Percentiles rank a stretch among this genome's conserved stretches.
These are phyloP conservation scores for Podarcis raffonei DNA, from an alignment of 2,113 vertebrate genomes.

Conservation along the genomic window DNA sequence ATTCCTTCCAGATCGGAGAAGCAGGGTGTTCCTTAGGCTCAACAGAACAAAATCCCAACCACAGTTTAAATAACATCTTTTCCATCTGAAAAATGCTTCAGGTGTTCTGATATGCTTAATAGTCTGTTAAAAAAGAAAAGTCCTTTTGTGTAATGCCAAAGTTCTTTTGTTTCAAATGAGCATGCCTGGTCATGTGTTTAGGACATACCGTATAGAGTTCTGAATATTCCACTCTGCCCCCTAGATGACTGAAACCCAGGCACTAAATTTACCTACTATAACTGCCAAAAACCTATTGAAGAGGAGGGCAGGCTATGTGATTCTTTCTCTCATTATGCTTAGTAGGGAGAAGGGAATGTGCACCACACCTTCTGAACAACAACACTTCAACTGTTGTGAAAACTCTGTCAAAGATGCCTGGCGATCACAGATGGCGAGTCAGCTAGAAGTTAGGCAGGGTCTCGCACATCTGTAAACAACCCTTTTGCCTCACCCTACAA, in stretches of 20 bases:
- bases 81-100: not conserved
- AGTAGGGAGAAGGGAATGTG: not conserved
- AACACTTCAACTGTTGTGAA: fast-evolving
- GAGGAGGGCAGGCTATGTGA: not conserved
- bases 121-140: not conserved
- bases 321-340: fast-evolving
- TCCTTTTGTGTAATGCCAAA: not conserved
- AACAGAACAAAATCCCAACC: not conserved
- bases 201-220: not conserved
- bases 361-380: not conserved
- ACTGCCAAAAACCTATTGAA: not conserved
- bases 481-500: not conserved
- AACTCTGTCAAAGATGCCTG: not conserved
- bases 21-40: not conserved
- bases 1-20: not conserved
- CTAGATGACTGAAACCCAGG: not conserved
- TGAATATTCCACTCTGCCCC: not conserved
- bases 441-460: not conserved
- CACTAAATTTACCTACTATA: not conserved
- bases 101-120: not conserved
- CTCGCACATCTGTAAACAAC: slow-evolving; percentile 20
- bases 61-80: not conserved
- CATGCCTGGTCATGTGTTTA: not conserved
- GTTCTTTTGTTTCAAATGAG: not conserved
- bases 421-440: slow-evolving; percentile 41